Percentiles rank a stretch among this genome's conserved stretches.
Evolutionary conservation across 1,140 invertebrate species (phyloP).

Genomic region (Zophobas atratus): DNA sequence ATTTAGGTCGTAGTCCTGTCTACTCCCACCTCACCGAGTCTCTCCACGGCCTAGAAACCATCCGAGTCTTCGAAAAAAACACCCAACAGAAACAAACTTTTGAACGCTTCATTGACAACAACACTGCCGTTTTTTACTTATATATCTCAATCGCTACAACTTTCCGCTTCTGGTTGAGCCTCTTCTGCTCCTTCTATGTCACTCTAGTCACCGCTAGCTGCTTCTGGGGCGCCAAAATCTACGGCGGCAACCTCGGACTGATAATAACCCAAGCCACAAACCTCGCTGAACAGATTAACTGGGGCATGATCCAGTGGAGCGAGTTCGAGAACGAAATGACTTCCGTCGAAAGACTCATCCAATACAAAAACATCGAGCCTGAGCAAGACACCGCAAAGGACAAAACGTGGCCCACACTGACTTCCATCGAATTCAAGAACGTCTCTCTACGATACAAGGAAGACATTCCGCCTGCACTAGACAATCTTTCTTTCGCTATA

Average conservation of each 20-base stretch:
- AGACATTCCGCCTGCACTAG: constrained; percentile 70
- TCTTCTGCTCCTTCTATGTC: constrained; percentile 83
- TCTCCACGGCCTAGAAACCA: constrained; percentile 90
- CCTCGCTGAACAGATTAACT: constrained; percentile 79
- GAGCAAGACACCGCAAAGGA: constrained; percentile 71
- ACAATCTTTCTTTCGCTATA: constrained; percentile 72
- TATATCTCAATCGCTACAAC: constrained; percentile 76
- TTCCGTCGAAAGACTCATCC: constrained; percentile 75
- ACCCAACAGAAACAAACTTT: constrained; percentile 71
- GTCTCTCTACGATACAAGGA: constrained; percentile 71
- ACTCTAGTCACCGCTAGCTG: constrained; percentile 80
- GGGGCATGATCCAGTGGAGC: constrained; percentile 82
- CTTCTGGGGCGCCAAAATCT: constrained; percentile 66
- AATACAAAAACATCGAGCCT: constrained; percentile 62
- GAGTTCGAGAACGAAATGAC: constrained; percentile 81
- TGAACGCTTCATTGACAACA: constrained; percentile 71
- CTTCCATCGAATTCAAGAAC: constrained; percentile 77
- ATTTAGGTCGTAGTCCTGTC: constrained; percentile 82
- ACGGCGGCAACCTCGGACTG: constrained; percentile 72
- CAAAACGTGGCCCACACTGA: constrained; percentile 80
- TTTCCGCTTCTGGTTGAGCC: constrained; percentile 86
- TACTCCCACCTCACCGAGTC: constrained; percentile 92
- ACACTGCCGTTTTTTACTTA: constrained; percentile 78
- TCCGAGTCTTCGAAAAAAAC: constrained; percentile 88
- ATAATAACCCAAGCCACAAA: constrained; percentile 73